Evolutionary conservation across 2,888 invertebrate species (phyloP).

Genomic region (Habroteleia sp.): DNA sequence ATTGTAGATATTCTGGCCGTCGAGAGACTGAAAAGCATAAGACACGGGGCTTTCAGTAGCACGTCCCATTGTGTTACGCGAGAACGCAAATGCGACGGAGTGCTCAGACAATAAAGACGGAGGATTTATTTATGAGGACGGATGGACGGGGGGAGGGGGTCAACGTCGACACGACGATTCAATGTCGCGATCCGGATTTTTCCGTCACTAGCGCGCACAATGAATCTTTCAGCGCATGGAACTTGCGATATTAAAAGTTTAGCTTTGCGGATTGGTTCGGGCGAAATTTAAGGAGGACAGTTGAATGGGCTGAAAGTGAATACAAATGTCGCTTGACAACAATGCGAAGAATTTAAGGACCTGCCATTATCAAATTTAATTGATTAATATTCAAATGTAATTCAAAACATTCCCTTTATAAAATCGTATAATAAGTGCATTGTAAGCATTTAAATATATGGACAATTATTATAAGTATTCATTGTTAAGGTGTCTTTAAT

Average conservation of each 20-base stretch:
- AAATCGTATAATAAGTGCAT: too few relatives aligned
- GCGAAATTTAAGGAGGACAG: not conserved
- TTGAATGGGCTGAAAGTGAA: not conserved
- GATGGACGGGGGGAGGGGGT: constrained; percentile 7
- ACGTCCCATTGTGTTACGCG: constrained; percentile 40
- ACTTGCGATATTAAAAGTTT: constrained; percentile 10
- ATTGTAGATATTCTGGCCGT: constrained; percentile 99
- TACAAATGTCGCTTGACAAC: not conserved
- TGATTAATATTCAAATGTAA: too few relatives aligned
- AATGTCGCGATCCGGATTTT: constrained; percentile 14
- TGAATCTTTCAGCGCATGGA: constrained; percentile 4
- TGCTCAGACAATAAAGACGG: constrained; percentile 43
- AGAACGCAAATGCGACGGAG: constrained; percentile 38
- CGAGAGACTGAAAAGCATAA: constrained; percentile 86
- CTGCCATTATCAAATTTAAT: too few relatives aligned
- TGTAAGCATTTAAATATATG: too few relatives aligned
- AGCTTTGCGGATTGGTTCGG: constrained; percentile 1
- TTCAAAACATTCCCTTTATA: too few relatives aligned
- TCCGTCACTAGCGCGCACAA: constrained; percentile 10
- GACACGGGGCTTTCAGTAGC: constrained; percentile 38
- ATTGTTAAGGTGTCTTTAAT: too few relatives aligned
- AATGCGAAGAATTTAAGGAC: not conserved
- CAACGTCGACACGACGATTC: constrained; percentile 7
- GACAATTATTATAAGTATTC: too few relatives aligned
- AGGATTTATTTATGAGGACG: constrained; percentile 41